These are phyloP conservation scores for Chalcis sispes DNA, from an alignment of 2,888 invertebrate genomes.

Conservation along the genomic window DNA sequence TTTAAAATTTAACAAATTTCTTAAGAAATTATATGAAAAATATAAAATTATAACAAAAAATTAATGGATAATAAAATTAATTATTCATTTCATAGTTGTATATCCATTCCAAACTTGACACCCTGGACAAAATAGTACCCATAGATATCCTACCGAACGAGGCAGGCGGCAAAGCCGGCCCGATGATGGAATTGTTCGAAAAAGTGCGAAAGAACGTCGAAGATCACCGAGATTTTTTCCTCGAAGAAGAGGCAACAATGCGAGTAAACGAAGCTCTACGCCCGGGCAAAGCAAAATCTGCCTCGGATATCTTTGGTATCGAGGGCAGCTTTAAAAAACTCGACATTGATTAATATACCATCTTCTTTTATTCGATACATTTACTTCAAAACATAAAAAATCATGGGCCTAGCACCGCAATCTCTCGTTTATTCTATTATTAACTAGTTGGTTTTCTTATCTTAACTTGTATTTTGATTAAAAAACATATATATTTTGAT, in stretches of 20 bases:
- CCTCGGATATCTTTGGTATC: conserved; percentile 80
- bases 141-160: conserved; percentile 81
- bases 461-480: not conserved
- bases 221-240: conserved; percentile 72
- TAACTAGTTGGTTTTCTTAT: too few relatives aligned
- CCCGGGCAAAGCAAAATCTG: conserved; percentile 81
- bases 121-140: conserved; percentile 78
- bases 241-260: conserved; percentile 78
- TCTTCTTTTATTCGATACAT: not conserved
- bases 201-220: conserved; percentile 66
- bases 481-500: not conserved
- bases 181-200: conserved; percentile 65
- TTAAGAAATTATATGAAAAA: not conserved
- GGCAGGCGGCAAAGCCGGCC: conserved; percentile 79
- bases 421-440: not conserved
- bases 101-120: conserved; percentile 78
- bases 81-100: conserved; percentile 65
- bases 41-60: too few relatives aligned
- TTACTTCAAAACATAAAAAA: too few relatives aligned
- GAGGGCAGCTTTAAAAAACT: conserved; percentile 87
- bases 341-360: conserved; percentile 80
- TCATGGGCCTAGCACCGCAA: too few relatives aligned
- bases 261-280: conserved; percentile 80
- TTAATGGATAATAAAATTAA: too few relatives aligned
- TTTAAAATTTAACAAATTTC: too few relatives aligned